These are phyloP conservation scores for Amphiprion ocellaris DNA, from an alignment of 2,113 vertebrate genomes.

Conservation along the genomic window DNA sequence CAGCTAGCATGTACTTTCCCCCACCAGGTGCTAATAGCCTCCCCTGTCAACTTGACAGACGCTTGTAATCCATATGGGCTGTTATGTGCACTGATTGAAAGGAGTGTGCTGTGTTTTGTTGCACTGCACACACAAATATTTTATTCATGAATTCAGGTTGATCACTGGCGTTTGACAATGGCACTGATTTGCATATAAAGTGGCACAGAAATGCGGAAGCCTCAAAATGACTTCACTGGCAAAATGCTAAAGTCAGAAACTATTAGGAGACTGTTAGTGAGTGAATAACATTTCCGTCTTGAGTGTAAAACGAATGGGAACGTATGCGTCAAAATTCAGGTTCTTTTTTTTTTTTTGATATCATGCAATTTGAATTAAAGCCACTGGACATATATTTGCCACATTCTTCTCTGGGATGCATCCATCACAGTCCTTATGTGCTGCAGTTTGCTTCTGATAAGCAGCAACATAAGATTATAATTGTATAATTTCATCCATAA, in stretches of 20 bases:
- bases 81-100: constrained; percentile 48
- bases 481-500: constrained; percentile 42
- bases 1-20: constrained; percentile 36
- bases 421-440: background rate
- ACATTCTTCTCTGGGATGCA: constrained; percentile 3
- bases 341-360: constrained; percentile 9
- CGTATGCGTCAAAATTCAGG: background rate
- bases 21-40: constrained; percentile 47
- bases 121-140: constrained; percentile 48
- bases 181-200: constrained; percentile 82
- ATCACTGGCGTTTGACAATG: constrained; percentile 63
- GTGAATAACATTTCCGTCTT: constrained; percentile 40
- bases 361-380: constrained; percentile 27
- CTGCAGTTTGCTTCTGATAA: constrained; percentile 15
- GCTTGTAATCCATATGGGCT: constrained; percentile 23
- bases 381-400: background rate
- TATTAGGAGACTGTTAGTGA: constrained; percentile 46
- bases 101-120: constrained; percentile 34
- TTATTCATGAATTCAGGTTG: constrained; percentile 77
- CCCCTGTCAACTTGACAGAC: constrained; percentile 54
- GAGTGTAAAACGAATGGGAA: constrained; percentile 30
- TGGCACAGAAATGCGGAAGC: constrained; percentile 61
- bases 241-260: constrained; percentile 57
- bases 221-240: constrained; percentile 64
- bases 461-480: constrained; percentile 6